Conservation (phyloP, 2,797 vertebrate species). For the Hippocampus kuda region DNA sequence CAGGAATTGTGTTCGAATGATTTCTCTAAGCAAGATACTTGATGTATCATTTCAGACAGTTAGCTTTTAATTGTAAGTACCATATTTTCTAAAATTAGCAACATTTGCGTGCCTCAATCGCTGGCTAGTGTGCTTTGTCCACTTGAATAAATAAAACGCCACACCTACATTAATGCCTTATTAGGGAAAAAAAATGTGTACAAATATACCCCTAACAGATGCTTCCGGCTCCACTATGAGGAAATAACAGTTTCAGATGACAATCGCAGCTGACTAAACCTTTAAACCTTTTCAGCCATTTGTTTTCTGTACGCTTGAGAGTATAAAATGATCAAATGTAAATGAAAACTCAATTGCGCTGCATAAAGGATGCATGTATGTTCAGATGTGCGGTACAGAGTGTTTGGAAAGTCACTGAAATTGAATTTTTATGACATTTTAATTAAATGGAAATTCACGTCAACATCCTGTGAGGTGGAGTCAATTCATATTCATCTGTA, state of each 20-base stretch:
- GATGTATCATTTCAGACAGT: not conserved
- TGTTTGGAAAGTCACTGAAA: too few relatives aligned
- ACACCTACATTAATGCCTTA: too few relatives aligned
- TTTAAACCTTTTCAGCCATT: not conserved
- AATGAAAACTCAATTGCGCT: not conserved
- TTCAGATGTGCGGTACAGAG: not conserved
- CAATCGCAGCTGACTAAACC: not conserved
- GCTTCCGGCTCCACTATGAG: too few relatives aligned
- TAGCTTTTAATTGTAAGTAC: not conserved
- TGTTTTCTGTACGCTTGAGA: not conserved
- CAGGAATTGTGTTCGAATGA: not conserved
- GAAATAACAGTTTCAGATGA: not conserved
- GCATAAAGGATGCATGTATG: not conserved
- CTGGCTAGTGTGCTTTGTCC: not conserved
- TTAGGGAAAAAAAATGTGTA: too few relatives aligned
- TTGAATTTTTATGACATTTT: not conserved
- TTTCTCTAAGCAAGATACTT: not conserved
- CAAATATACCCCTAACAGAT: too few relatives aligned
- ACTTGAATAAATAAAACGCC: not conserved
- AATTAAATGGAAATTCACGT: too few relatives aligned
- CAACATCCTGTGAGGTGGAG: too few relatives aligned
- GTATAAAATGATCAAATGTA: constrained; percentile 1
- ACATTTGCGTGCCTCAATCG: not conserved
- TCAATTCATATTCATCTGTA: too few relatives aligned
- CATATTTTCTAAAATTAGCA: not conserved